Evolutionary conservation across 2,888 invertebrate species (phyloP).

Genomic region (Troilus luridus): DNA sequence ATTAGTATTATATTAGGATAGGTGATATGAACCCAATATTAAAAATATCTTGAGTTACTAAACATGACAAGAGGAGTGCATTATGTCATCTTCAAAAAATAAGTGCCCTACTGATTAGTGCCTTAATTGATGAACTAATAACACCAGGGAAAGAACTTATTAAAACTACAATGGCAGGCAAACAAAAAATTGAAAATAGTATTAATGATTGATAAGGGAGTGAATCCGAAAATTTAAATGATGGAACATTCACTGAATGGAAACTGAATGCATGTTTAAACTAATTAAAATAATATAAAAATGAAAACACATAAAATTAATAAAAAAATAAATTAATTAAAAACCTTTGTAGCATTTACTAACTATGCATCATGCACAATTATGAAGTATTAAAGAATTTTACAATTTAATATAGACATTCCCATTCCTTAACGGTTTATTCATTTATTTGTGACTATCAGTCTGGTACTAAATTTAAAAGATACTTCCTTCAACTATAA

Average conservation of each 20-base stretch:
- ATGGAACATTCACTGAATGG: background rate
- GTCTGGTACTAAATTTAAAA: no score
- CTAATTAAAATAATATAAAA: background rate
- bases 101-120: background rate
- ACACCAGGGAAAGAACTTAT: background rate
- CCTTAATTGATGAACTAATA: background rate
- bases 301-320: background rate
- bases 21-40: background rate
- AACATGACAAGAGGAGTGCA: background rate
- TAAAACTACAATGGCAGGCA: background rate
- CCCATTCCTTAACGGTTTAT: no score
- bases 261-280: background rate
- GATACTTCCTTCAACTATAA: no score
- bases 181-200: background rate
- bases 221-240: background rate
- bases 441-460: no score
- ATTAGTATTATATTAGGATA: no score
- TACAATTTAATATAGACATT: no score
- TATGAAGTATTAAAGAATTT: no score
- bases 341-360: background rate
- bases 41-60: background rate
- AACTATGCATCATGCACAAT: background rate
- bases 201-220: background rate
- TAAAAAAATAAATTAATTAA: background rate
- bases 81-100: background rate